Percentiles rank a stretch among this genome's conserved stretches.
Evolutionary conservation across 1,140 invertebrate genomes (phyloP).

Genomic region (Pinna nobilis): DNA sequence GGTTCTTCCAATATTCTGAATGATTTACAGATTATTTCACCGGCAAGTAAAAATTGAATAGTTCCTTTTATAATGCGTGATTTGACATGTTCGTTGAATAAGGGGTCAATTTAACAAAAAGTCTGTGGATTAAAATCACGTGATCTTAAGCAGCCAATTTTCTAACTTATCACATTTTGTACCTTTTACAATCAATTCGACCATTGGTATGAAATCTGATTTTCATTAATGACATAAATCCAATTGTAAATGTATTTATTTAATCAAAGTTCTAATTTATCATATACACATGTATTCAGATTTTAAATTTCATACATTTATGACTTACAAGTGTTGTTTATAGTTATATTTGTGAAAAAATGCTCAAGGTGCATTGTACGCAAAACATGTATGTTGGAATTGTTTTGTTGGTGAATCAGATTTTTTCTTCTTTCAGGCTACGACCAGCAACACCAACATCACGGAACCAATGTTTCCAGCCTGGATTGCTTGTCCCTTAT

Average conservation of each 20-base stretch:
- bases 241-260: neutral
- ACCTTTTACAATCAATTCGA: no score
- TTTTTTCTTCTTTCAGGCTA: constrained; percentile 47
- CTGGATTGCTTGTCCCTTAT: constrained; percentile 77
- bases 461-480: constrained; percentile 68
- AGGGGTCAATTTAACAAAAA: no score
- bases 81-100: no score
- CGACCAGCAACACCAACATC: constrained; percentile 52
- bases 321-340: neutral
- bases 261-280: neutral
- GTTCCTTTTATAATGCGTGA: no score
- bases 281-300: neutral
- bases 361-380: neutral
- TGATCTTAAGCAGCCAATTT: no score
- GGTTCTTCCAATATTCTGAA: no score
- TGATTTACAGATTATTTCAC: no score
- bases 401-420: neutral
- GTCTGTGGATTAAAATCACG: no score
- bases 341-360: neutral
- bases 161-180: no score
- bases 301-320: neutral
- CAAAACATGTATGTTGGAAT: neutral
- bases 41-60: no score
- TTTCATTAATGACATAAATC: neutral
- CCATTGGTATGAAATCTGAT: no score